Evolutionary conservation across 2,113 vertebrate genomes (phyloP), one percentile per base, ranked within the genome.

Genomic region (Cyrtonyx montezumae): DNA sequence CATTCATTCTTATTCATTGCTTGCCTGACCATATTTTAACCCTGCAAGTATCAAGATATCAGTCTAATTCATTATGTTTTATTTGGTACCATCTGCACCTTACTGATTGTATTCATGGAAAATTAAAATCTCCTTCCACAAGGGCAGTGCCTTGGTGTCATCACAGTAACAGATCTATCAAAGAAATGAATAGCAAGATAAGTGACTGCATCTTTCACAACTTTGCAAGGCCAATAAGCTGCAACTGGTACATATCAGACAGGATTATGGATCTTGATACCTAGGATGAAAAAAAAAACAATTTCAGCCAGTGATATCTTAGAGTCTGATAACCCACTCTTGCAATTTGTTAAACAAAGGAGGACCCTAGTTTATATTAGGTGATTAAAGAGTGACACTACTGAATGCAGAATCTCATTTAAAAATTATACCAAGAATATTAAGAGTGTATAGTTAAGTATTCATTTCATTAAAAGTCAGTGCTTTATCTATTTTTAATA

Each of bases 21-120:
- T 87, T 92, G 84, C 84, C 84, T 91, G 87, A 83, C 65, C 65
- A 83, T 96, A 91, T 95, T 96, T 97, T 96, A 97, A 95, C 92
- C 83, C 93, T 94, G 91, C 68, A 95, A 93, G 68, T 90, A 94
- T 95, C 78, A 84, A 95, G 80, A 76, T 94, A 96, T 90, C 65
- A 46, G 79, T 49, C 58, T 94, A 95, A 95, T 93, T 93, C 89
- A 95, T 94, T 96, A 78, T 90, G 13, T 83, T 97, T 97, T 95
- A 95, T 95, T 96, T 11, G 62, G 37, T 85, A 84, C 94, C 96
- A 96, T 91, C 96, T 96, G 96, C 43, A 94, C 78, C 56, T 91
- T 78, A 73, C 0, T 3, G 63, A 89, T 36, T 81, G 19, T 62
- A 90, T 93, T 92, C 34, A 82, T 67, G 53, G 94, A 91, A 96